Percentiles rank a stretch among this genome's conserved stretches.
Conservation (phyloP, 2,888 invertebrate genomes). For the Aquatica leii region DNA sequence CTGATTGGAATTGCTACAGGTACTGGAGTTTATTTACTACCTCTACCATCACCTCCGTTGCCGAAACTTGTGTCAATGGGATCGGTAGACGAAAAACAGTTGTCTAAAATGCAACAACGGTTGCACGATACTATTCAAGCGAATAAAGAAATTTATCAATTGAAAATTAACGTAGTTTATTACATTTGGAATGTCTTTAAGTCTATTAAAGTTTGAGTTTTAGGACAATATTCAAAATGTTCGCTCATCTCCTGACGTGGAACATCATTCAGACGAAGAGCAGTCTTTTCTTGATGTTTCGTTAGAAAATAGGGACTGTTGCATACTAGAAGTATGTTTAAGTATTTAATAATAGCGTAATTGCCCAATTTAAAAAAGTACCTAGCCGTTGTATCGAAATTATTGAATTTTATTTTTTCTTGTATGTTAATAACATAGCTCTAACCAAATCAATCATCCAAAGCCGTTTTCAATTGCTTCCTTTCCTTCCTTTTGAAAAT, state of each 20-base stretch:
- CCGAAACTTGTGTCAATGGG: conserved; percentile 76
- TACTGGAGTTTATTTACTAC: conserved; percentile 81
- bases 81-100: conserved; percentile 70
- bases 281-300: conserved; percentile 74
- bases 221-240: conserved; percentile 18
- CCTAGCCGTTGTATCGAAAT: no score
- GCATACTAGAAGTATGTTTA: conserved; percentile 72
- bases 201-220: conserved; percentile 4
- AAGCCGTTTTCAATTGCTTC: no score
- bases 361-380: no score
- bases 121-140: conserved; percentile 74
- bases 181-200: conserved; percentile 18
- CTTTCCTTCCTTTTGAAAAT: no score
- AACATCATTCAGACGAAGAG: conserved; percentile 72
- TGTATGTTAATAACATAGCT: no score
- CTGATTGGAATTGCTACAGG: conserved; percentile 90
- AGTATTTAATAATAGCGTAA: no score
- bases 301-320: conserved; percentile 80
- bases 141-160: conserved; percentile 75
- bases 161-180: conserved; percentile 60
- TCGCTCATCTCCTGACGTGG: conserved; percentile 63
- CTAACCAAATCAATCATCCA: no score
- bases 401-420: no score
- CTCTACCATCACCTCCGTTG: conserved; percentile 78
- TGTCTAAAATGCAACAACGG: conserved; percentile 74